Evolutionary conservation across 2,113 vertebrate species (phyloP), one percentile per base, ranked within the genome.

Genomic region (Melanotaenia duboulayi): DNA sequence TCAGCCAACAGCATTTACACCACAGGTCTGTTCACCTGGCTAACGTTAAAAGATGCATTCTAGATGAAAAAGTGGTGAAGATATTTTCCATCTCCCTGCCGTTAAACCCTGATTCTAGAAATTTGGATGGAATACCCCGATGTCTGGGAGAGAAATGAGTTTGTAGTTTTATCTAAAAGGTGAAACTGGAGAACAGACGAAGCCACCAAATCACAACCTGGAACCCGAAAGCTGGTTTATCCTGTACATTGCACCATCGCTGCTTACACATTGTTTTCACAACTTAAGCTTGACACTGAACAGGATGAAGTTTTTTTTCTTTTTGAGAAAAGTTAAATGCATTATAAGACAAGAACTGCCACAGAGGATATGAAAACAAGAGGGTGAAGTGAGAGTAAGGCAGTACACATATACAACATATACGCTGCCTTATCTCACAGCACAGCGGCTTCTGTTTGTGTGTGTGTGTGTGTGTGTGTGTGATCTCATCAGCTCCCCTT

Each of bases 321-420:
- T 35, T 35, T 35, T 35, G 32, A 54, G 35, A 80, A 49, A 81
- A 10, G 63, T 70, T 85, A 77, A 74, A 82, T 63, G 74, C 80
- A 83, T 84, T 13, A 8, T 35, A 22, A 78, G 69, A 83, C 73
- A 52, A 66, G 23, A 84, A 75, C 71, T 72, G 65, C 65, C 68
- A 78, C 32, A 55, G 56, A 65, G 51, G 62, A 78, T 54, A 80
- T 55, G 56, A 63, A 60, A 49, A 42, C 75, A 50, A 25, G 24
- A 59, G 70, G 56, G 44, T 61, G 48, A 70, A 61, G 51, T 11
- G 56, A 71, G 61, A 65, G 22, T 44, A 35, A 72, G 49, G 24
- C 23, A 22, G 61, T 55, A 74, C 48, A 11, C 62, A 71, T 11
- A 8, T 60, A 57, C 17, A 61, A 13, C 62, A 71, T 12, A 8